Evolutionary conservation across 2,888 invertebrate genomes (phyloP).

Genomic region (Tiliacea aurago): DNA sequence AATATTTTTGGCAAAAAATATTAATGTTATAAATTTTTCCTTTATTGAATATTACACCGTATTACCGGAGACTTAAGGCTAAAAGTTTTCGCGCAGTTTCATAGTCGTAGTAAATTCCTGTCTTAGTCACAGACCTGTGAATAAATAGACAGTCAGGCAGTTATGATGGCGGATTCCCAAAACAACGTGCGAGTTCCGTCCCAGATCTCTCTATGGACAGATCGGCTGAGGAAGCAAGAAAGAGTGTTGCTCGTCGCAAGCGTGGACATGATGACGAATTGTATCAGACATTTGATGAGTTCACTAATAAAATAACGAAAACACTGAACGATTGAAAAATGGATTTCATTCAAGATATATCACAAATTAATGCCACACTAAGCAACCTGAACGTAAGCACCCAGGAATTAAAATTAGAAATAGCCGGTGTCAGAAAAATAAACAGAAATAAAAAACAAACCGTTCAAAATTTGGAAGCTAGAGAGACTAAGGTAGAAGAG

Average conservation of each 20-base stretch:
- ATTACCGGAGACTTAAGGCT: not conserved
- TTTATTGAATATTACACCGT: not conserved
- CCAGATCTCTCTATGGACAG: constrained; percentile 3
- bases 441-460: not conserved
- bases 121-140: constrained; percentile 3
- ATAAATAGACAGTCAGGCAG: not conserved
- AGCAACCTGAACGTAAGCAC: not conserved
- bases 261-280: constrained; percentile 9
- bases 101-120: not conserved
- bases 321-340: not conserved
- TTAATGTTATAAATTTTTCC: not conserved
- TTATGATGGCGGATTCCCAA: constrained; percentile 12
- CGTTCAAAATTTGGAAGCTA: not conserved
- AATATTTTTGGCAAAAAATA: not conserved
- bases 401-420: constrained; percentile 4
- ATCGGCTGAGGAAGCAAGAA: not conserved
- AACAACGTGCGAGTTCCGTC: not conserved
- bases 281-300: not conserved
- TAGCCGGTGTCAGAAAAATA: constrained; percentile 1
- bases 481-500: not conserved
- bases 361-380: not conserved
- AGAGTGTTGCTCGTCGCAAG: not conserved
- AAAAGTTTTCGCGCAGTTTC: not conserved
- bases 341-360: not conserved
- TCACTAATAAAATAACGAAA: not conserved